A percentile compares a stretch with the other conserved stretches of the same genome.
These are phyloP conservation scores for Choloepus didactylus DNA, from an alignment of 2,797 vertebrate species.

Conservation along the genomic window DNA sequence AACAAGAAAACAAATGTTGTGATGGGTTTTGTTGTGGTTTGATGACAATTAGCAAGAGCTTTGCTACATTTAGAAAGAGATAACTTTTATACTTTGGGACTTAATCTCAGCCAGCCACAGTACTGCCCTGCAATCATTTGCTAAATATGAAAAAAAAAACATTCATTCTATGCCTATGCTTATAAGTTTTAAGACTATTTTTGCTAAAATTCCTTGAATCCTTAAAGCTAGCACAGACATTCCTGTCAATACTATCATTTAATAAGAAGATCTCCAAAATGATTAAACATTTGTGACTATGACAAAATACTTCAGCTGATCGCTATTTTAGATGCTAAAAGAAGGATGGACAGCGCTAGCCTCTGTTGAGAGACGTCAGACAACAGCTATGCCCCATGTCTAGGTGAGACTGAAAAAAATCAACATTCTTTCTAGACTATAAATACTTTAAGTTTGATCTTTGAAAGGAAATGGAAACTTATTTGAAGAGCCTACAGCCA, in stretches of 20 bases:
- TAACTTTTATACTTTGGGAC: not conserved
- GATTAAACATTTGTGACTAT: not conserved
- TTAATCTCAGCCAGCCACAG: not conserved
- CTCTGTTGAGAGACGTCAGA: not conserved
- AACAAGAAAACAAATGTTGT: constrained; percentile 13
- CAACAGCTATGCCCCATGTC: not conserved
- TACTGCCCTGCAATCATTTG: not conserved
- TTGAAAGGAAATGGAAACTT: not conserved
- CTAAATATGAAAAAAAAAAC: constrained; percentile 8
- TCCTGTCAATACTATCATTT: constrained; percentile 30
- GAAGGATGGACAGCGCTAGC: not conserved
- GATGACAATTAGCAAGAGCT: not conserved
- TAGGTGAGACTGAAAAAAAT: not conserved
- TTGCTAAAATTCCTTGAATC: not conserved
- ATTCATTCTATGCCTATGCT: constrained; percentile 10
- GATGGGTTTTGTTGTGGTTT: not conserved
- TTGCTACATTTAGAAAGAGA: constrained; percentile 55
- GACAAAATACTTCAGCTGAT: constrained; percentile 45
- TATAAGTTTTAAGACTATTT: constrained; percentile 17
- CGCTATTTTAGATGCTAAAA: not conserved
- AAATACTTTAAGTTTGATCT: not conserved
- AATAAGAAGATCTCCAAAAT: not conserved
- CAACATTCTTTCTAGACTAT: not conserved
- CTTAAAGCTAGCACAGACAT: not conserved
- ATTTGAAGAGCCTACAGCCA: not conserved